Conservation (phyloP, 2,888 invertebrate genomes). For the Tetramorium bicarinatum region DNA sequence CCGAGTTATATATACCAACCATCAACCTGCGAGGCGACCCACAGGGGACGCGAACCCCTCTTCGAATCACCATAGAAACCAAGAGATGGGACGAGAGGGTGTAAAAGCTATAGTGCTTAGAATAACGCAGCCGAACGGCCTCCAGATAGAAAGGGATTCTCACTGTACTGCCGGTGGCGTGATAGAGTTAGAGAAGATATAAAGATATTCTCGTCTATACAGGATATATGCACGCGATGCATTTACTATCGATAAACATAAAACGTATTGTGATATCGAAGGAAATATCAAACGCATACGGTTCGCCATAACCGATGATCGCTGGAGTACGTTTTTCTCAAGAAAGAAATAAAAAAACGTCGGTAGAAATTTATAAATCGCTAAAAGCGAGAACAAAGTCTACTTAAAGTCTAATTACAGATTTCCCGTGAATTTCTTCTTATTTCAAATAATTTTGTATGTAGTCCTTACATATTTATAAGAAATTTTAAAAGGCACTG, state of each 20-base stretch:
- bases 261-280: constrained; percentile 32
- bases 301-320: background rate
- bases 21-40: constrained; percentile 72
- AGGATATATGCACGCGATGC: constrained; percentile 20
- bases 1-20: constrained; percentile 50
- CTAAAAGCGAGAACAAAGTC: background rate
- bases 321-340: background rate
- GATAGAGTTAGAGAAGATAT: constrained; percentile 51
- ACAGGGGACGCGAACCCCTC: constrained; percentile 71
- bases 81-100: constrained; percentile 69
- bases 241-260: constrained; percentile 22
- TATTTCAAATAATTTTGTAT: background rate
- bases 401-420: background rate
- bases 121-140: constrained; percentile 69
- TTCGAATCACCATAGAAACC: constrained; percentile 76
- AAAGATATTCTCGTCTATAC: constrained; percentile 26
- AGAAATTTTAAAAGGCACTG: background rate
- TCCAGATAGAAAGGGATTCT: constrained; percentile 68
- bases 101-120: constrained; percentile 74
- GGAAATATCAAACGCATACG: constrained; percentile 8
- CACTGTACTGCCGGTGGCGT: constrained; percentile 12
- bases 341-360: background rate
- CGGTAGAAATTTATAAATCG: background rate
- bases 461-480: background rate
- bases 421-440: background rate